These are phyloP conservation scores for Epinephelus lanceolatus DNA, from an alignment of 2,113 vertebrate species.

Conservation along the genomic window DNA sequence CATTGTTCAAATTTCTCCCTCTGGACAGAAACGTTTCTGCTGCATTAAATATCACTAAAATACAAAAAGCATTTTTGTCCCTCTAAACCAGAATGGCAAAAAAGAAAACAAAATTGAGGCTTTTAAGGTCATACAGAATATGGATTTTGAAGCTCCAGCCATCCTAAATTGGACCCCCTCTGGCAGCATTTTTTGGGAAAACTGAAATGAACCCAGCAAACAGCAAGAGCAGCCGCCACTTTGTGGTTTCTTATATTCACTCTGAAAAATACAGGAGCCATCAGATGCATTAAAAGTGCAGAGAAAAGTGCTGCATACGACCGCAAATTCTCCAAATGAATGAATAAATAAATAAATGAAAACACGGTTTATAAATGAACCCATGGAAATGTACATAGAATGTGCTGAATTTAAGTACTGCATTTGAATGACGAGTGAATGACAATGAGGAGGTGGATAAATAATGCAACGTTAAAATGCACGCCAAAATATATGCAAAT, in stretches of 20 bases:
- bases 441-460: not conserved
- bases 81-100: conserved; percentile 28
- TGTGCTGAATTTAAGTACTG: conserved; percentile 5
- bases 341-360: conserved; percentile 24
- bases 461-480: conserved; percentile 12
- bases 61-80: conserved; percentile 32
- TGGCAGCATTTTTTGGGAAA: conserved; percentile 44
- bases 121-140: conserved; percentile 58
- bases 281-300: conserved; percentile 18
- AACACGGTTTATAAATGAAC: conserved; percentile 20
- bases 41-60: conserved; percentile 47
- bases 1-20: conserved; percentile 42
- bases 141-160: conserved; percentile 52
- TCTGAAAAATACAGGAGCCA: conserved; percentile 26
- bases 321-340: conserved; percentile 15
- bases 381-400: not conserved
- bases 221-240: conserved; percentile 16
- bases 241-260: conserved; percentile 42
- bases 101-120: conserved; percentile 31
- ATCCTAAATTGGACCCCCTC: conserved; percentile 50
- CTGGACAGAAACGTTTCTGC: conserved; percentile 38
- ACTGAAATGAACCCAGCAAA: conserved; percentile 55
- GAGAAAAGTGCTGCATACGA: conserved; percentile 6
- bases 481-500: not conserved
- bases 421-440: not conserved